phyloP scores from a whole-genome alignment of 2,888 invertebrate genomes.

The Synanthedon formicaeformis region DNA sequence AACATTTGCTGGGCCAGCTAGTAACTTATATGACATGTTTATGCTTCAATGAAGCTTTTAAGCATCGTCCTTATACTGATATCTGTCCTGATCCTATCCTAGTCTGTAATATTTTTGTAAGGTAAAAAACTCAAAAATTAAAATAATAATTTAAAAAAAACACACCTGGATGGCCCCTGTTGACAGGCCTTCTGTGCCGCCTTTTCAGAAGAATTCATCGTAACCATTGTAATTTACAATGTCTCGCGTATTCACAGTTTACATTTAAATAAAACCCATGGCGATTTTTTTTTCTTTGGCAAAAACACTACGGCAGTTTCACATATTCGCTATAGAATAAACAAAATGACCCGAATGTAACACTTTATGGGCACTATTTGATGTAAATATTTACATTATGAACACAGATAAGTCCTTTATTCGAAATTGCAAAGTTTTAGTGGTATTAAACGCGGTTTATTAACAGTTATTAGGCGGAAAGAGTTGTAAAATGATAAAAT shows the following conservation, averaged over 20 bases:
- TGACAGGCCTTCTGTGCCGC: slow-evolving; percentile 67
- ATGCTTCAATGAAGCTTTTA: no score
- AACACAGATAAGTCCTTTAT: neutral
- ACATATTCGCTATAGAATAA: no score
- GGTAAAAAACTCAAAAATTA: no score
- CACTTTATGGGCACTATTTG: no score
- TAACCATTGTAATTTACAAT: slow-evolving; percentile 55
- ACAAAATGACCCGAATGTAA: no score
- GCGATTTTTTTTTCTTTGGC: neutral
- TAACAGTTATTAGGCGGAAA: neutral
- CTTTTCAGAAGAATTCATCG: slow-evolving; percentile 67
- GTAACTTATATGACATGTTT: no score
- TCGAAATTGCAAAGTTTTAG: neutral
- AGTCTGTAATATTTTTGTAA: no score
- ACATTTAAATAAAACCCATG: neutral
- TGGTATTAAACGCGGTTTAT: neutral
- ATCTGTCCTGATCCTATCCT: no score
- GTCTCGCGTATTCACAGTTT: neutral
- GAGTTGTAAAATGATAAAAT: neutral
- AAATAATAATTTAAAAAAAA: no score
- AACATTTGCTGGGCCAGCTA: no score
- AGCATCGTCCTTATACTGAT: no score
- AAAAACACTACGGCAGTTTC: neutral
- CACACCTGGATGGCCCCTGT: slow-evolving; percentile 61
- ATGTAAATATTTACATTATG: neutral